Evolutionary conservation across 2,113 vertebrate genomes (phyloP).

Genomic region (Tachysurus vachellii): DNA sequence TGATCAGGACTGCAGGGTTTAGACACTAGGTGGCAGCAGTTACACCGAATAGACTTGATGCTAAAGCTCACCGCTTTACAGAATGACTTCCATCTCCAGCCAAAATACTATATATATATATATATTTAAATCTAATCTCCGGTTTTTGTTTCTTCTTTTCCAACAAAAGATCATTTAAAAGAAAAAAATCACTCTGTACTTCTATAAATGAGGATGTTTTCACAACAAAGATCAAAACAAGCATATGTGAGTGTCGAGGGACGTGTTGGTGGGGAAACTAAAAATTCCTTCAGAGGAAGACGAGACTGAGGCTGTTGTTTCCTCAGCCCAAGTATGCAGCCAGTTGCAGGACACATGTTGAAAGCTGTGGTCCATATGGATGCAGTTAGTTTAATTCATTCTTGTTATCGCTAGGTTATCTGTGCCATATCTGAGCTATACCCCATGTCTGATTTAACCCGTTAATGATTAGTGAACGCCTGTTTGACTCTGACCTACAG

Average conservation of each 20-base stretch:
- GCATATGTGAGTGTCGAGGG: not conserved
- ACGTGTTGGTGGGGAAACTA: not conserved
- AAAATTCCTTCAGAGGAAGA: conserved; percentile 26
- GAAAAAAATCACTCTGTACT: not conserved
- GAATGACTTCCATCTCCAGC: not conserved
- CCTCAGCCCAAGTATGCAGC: conserved; percentile 35
- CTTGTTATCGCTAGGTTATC: conserved; percentile 56
- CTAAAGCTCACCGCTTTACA: not conserved
- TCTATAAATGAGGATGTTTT: not conserved
- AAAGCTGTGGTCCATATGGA: conserved; percentile 60
- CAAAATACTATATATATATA: not conserved
- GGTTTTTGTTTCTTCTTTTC: not conserved
- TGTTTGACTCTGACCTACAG: conserved; percentile 26
- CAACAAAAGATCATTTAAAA: not conserved
- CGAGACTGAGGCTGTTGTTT: not conserved
- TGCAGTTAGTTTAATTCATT: conserved; percentile 54
- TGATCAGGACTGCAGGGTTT: not conserved
- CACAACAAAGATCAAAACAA: conserved; percentile 8
- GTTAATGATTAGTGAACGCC: conserved; percentile 56
- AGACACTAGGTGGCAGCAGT: conserved; percentile 44
- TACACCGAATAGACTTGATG: not conserved
- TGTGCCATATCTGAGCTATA: conserved; percentile 39
- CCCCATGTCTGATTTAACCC: conserved; percentile 23
- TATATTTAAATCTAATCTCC: not conserved
- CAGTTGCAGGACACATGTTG: conserved; percentile 36